phyloP scores from a whole-genome alignment of 2,113 vertebrate genomes.

The Penelope pileata region DNA sequence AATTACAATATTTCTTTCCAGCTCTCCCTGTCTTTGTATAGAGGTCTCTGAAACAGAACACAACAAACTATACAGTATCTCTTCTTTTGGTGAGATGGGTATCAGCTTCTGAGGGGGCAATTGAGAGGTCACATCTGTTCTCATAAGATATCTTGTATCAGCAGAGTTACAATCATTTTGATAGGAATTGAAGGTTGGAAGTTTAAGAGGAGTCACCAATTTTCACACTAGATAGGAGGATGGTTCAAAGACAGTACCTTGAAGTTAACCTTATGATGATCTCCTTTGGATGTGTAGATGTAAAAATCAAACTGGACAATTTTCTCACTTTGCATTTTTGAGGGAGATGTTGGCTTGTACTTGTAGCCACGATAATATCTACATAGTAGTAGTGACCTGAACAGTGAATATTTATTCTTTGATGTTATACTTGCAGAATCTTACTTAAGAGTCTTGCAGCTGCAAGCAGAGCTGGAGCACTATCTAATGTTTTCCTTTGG shows the following conservation, averaged over 20 bases:
- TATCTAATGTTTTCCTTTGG: not conserved
- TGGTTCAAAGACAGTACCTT: not conserved
- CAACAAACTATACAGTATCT: not conserved
- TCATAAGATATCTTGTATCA: not conserved
- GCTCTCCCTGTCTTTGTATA: not conserved
- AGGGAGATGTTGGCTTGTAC: not conserved
- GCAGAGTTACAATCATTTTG: not conserved
- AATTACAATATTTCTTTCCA: not conserved
- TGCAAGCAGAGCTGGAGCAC: constrained; percentile 7
- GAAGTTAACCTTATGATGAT: not conserved
- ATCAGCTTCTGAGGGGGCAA: not conserved
- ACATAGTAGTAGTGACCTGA: not conserved
- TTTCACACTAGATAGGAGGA: not conserved
- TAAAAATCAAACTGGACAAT: not conserved
- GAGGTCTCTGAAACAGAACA: not conserved
- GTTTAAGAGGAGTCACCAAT: not conserved
- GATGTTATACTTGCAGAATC: not conserved
- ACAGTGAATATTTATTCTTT: not conserved
- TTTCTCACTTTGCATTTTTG: not conserved
- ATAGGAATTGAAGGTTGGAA: not conserved
- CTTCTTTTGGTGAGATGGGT: not conserved
- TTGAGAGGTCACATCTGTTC: not conserved
- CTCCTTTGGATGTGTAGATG: not conserved
- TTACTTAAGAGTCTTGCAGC: not conserved
- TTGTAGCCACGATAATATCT: not conserved